Conservation (phyloP, 30 jellyfish, hydroid and myxozoan species). For the Aurelia sp. region DNA sequence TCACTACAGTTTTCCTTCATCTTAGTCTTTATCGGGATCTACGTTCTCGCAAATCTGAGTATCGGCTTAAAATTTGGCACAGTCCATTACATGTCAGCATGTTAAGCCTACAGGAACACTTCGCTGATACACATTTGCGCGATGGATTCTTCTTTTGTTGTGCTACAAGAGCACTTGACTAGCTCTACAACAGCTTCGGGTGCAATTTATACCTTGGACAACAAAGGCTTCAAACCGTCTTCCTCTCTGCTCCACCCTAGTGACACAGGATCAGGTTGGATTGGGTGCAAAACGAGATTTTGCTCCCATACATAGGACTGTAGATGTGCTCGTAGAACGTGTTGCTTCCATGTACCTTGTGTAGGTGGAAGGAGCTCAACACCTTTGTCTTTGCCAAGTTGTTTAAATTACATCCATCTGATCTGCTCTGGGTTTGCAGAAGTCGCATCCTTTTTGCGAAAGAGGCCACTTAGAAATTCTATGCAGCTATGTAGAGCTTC, state of each 20-base stretch:
- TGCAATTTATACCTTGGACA: slow-evolving; percentile 25
- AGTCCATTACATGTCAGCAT: no score
- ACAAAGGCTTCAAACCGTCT: slow-evolving; percentile 12
- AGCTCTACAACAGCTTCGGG: slow-evolving; percentile 22
- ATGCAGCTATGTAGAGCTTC: slow-evolving; percentile 12
- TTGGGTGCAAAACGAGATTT: no score
- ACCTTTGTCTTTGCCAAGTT: slow-evolving; percentile 33
- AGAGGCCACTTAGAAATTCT: slow-evolving; percentile 29
- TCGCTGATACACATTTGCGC: no score
- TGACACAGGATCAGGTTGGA: no score
- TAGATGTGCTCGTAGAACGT: slow-evolving; percentile 8
- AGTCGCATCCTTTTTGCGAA: slow-evolving; percentile 13
- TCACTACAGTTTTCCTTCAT: no score
- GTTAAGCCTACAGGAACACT: no score
- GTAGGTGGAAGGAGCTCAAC: slow-evolving; percentile 36
- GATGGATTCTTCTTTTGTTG: not conserved
- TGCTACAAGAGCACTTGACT: slow-evolving; percentile 29
- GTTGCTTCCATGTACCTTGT: slow-evolving; percentile 13
- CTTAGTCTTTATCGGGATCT: no score
- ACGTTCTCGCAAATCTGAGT: no score
- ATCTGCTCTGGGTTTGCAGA: slow-evolving; percentile 16
- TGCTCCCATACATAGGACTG: no score
- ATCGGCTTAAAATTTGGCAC: no score
- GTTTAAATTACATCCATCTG: slow-evolving; percentile 20
- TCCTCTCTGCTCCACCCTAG: slow-evolving; percentile 22